A percentile compares a stretch with the other conserved stretches of the same genome.
Evolutionary conservation across 2,888 invertebrate species (phyloP).

Genomic region (Camponotus fellah): DNA sequence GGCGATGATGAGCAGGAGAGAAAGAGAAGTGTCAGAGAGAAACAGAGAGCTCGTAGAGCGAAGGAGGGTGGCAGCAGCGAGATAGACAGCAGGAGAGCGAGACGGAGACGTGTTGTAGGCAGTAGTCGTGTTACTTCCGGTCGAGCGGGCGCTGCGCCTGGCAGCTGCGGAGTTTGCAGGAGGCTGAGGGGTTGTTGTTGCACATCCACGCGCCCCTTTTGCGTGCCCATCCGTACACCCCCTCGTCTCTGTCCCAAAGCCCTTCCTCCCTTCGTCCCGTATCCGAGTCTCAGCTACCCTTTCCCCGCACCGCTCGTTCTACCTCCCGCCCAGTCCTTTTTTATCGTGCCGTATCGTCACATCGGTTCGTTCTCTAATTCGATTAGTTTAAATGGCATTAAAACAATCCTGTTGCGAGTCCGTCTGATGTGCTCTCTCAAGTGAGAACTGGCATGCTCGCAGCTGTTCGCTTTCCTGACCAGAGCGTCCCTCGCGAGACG

Average conservation of each 20-base stretch:
- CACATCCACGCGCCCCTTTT: constrained; percentile 82
- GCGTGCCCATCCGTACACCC: constrained; percentile 76
- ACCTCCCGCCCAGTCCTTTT: constrained; percentile 68
- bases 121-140: constrained; percentile 86
- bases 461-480: constrained; percentile 75
- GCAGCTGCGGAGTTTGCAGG: constrained; percentile 85
- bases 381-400: constrained; percentile 89
- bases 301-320: constrained; percentile 42
- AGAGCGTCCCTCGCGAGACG: constrained; percentile 42
- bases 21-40: constrained; percentile 42
- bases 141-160: constrained; percentile 85
- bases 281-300: constrained; percentile 60
- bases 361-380: constrained; percentile 87
- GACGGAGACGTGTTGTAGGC: constrained; percentile 84
- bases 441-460: constrained; percentile 58
- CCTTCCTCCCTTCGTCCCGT: constrained; percentile 57
- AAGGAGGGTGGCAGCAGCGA: constrained; percentile 62
- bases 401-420: constrained; percentile 88
- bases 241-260: constrained; percentile 37
- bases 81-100: constrained; percentile 64
- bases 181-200: constrained; percentile 77
- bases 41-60: constrained; percentile 54
- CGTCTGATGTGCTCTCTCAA: constrained; percentile 72
- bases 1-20: constrained; percentile 54
- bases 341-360: constrained; percentile 82